Conservation (phyloP, 2,113 vertebrate species). For the Saccopteryx leptura region DNA sequence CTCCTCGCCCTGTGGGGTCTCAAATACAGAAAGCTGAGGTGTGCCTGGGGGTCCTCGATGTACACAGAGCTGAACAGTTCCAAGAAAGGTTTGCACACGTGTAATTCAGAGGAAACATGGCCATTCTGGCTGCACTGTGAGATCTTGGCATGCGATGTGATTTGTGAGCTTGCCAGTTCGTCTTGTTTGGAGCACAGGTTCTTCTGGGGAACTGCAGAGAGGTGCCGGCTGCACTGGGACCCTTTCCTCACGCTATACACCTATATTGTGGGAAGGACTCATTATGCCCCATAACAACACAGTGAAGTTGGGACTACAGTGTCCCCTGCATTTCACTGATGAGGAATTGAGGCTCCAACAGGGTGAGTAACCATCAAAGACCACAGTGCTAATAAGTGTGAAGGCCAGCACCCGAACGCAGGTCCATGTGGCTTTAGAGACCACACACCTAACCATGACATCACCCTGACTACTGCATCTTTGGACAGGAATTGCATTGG, state of each 20-base stretch:
- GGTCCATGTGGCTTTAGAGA: background rate
- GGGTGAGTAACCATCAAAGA: background rate
- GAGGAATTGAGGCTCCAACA: background rate
- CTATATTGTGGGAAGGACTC: background rate
- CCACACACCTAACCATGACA: background rate
- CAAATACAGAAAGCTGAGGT: background rate
- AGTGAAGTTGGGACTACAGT: background rate
- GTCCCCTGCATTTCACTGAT: background rate
- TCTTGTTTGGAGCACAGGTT: background rate
- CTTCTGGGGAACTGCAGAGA: background rate
- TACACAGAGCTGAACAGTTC: background rate
- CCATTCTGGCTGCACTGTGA: too few relatives aligned
- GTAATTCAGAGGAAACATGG: background rate
- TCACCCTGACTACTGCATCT: background rate
- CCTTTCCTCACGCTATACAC: background rate
- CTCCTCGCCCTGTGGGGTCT: background rate
- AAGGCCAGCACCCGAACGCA: fast-evolving
- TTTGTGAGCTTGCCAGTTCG: background rate
- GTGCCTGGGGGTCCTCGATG: background rate
- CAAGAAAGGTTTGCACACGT: background rate
- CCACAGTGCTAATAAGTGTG: background rate
- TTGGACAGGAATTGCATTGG: background rate
- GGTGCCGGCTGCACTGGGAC: background rate
- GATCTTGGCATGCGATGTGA: background rate
- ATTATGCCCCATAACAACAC: background rate